Evolutionary conservation across 1,140 invertebrate genomes (phyloP), one percentile per base, ranked within the genome.

Genomic region (Argopecten irradians): DNA sequence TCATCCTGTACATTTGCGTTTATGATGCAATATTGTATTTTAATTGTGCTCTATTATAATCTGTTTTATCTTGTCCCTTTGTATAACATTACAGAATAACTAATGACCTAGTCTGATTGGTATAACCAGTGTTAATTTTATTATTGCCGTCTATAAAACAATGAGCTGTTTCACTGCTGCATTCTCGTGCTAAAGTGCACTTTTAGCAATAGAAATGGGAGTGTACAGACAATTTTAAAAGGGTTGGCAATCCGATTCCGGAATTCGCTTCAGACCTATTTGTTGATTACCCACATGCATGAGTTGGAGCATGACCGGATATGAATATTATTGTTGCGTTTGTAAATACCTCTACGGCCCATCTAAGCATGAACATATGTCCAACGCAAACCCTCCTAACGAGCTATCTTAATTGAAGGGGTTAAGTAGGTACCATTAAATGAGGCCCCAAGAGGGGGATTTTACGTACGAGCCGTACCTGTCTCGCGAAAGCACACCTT

Each of bases 171-270:
- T 28, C 55, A 71, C n/a, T 71, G 55, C 28, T 71, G 8, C 55
- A n/a, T 28, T 71, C 55, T 28, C 55, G 55, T 71, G 55, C n/a
- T n/a, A 28, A n/a, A 71, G 2, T 71, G 22, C 16, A 71, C 55
- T 71, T 71, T 71, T 71, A 71, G 55, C 28, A 28, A 71, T 71
- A 71, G 43, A 71, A 71, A 71, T 71, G 55, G 55, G 55, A n/a
- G 22, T 71, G 55, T 71, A 71, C 22, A 71, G 55, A 71, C 55
- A 71, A 71, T 71, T 71, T 71, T 71, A 71, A 71, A 71, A 71
- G 55, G 55, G 55, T 71, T 71, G 55, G 55, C 55, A 71, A 71
- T 71, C n/a, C 3, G 28, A 71, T 71, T 71, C 55, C 55, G 55
- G 55, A 71, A 71, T 71, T 71, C 55, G n/a, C 55, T 71, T n/a